These are phyloP conservation scores for Aptenodytes patagonicus DNA, from an alignment of 2,113 vertebrate genomes.

Conservation along the genomic window DNA sequence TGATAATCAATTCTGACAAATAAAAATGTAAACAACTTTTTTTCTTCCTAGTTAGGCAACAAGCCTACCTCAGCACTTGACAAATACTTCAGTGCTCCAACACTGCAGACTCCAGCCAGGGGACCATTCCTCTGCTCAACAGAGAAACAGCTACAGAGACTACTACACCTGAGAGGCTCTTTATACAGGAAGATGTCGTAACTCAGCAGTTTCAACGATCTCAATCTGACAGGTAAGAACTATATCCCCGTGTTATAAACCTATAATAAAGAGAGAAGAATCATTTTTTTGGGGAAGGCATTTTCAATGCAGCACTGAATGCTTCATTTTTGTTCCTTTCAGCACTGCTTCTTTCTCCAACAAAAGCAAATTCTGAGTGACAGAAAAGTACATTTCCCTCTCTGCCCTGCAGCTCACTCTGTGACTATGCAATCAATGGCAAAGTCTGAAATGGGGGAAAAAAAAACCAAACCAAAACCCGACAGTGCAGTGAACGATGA, in stretches of 20 bases:
- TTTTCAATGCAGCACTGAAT: conserved; percentile 17
- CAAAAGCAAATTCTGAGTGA: conserved; percentile 55
- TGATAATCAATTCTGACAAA: background rate
- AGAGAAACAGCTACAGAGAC: background rate
- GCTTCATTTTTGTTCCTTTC: conserved; percentile 54
- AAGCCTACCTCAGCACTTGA: background rate
- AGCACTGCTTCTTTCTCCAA: conserved; percentile 9
- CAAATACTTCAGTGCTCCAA: background rate
- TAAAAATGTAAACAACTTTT: background rate
- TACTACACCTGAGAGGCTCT: background rate
- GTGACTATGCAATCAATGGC: conserved; percentile 40
- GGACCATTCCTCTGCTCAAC: background rate
- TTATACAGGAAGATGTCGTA: background rate
- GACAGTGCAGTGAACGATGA: background rate
- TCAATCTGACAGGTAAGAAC: background rate
- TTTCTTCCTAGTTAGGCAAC: background rate
- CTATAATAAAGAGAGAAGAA: background rate
- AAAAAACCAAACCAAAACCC: background rate
- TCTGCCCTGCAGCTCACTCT: conserved; percentile 57
- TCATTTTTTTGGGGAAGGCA: background rate
- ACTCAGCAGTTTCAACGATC: conserved; percentile 1
- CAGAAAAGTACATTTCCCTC: conserved; percentile 59
- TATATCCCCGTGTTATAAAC: background rate
- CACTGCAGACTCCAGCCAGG: background rate
- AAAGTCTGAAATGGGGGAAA: background rate